Percentiles rank a stretch among this genome's conserved stretches.
Conservation (phyloP, 2,113 vertebrate genomes). For the Tinamus guttatus region DNA sequence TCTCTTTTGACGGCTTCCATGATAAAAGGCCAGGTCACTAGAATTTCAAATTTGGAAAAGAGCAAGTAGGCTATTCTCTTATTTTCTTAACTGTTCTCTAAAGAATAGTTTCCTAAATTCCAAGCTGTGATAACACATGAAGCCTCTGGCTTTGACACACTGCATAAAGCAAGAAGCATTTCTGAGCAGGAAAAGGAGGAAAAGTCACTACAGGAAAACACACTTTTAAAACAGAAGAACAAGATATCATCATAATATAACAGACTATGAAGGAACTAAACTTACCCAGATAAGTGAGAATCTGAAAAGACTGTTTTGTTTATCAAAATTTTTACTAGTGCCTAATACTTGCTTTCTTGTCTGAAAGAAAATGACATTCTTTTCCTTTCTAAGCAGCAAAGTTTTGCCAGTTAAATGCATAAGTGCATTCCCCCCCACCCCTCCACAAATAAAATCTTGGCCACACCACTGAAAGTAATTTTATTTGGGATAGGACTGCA, state of each 20-base stretch:
- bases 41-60: background rate
- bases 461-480: background rate
- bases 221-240: background rate
- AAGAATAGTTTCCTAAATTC: background rate
- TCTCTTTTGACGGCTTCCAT: background rate
- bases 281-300: background rate
- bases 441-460: background rate
- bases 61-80: background rate
- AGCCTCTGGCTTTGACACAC: background rate
- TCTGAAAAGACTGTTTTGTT: background rate
- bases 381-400: background rate
- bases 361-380: no score
- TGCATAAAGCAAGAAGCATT: background rate
- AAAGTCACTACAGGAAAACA: background rate
- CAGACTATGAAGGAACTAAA: background rate
- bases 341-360: background rate
- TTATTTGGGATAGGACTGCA: background rate
- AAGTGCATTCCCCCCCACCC: background rate
- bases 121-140: background rate
- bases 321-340: accelerated
- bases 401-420: background rate
- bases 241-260: background rate
- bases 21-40: background rate
- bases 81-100: background rate
- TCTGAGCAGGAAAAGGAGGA: background rate